Base-by-base conservation (phyloP, 1,140 invertebrate species). In the Ephestia elutella region DNA sequence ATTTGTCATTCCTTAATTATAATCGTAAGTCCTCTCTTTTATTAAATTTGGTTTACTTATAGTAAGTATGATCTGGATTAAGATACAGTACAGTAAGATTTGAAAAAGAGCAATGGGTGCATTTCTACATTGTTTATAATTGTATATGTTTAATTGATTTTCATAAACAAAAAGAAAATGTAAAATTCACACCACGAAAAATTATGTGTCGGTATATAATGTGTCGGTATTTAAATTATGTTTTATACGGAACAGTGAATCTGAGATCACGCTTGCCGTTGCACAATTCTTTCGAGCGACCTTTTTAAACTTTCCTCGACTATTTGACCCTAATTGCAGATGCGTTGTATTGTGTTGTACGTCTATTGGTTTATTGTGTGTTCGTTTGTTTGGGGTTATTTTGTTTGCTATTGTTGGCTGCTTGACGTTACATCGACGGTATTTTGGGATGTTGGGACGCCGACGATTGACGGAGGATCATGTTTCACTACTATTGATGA, bases 301-400 rank as follows among this genome's bases (percentile, higher is more conserved):
- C 38, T 44, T 44, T 81, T 25, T 79, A 80, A 71, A 84, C 76
- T 73, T 79, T 80, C 75, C 72, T 63, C 78, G 75, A 78, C 81
- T 84, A 86, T 86, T 87, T 78, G 74, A 82, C 84, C 84, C 84
- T 84, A 84, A 86, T 84, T 85, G 78, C 70, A 87, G 84, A 86
- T 84, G 81, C 73, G 82, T 84, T 87, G 86, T 50, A 79, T 83
- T 85, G 79, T 82, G 62, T 83, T 85, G 79, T 82, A 60, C 56
- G 65, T 65, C 67, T 79, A 83, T 84, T 78, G 82, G 76, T 75
- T 78, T 80, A 72, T 79, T 80, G 80, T 78, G 66, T 60, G n/a
- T 35, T 56, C 44, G 38, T 57, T 38, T 56, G 54, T 82, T 84
- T 76, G 66, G 66, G 68, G 68, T 73, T 79, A 71, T 57, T 66